Conservation (phyloP, 1,140 invertebrate species). For the Brachionus angularis region DNA sequence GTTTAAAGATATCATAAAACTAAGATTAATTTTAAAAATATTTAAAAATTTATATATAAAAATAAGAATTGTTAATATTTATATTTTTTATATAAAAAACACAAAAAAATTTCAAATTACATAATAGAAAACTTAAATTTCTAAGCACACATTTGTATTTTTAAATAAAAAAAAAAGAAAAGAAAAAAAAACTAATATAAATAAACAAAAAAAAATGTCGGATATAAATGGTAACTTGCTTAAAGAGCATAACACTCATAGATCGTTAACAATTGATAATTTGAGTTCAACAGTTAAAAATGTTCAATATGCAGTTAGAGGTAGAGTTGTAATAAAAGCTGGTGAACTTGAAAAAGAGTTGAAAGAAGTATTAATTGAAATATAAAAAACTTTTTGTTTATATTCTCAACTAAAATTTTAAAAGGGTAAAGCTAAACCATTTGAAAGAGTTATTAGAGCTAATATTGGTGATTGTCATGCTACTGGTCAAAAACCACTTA, state of each 20-base stretch:
- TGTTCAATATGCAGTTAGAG: conserved; percentile 82
- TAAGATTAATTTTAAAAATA: no score
- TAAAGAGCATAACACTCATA: not conserved
- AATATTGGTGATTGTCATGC: conserved; percentile 99
- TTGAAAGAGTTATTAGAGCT: conserved; percentile 88
- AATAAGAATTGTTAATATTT: no score
- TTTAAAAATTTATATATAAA: no score
- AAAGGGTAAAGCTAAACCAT: conserved; percentile 79
- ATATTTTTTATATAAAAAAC: no score
- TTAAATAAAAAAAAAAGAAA: no score
- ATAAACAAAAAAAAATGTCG: no score
- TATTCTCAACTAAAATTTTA: conserved; percentile 3
- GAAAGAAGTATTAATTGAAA: conserved; percentile 46
- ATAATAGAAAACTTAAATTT: no score
- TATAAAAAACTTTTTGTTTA: not conserved
- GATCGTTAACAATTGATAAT: conserved; percentile 69
- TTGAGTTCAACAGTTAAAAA: conserved; percentile 83
- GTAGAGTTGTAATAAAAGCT: conserved; percentile 79
- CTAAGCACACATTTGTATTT: no score
- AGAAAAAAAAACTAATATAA: no score
- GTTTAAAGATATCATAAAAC: no score
- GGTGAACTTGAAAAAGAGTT: conserved; percentile 65
- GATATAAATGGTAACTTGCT: not conserved
- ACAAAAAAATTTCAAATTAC: no score
- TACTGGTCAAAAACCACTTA: conserved; percentile 82